phyloP scores from a whole-genome alignment of 2,113 vertebrate species.

The Ammodytes marinus region DNA sequence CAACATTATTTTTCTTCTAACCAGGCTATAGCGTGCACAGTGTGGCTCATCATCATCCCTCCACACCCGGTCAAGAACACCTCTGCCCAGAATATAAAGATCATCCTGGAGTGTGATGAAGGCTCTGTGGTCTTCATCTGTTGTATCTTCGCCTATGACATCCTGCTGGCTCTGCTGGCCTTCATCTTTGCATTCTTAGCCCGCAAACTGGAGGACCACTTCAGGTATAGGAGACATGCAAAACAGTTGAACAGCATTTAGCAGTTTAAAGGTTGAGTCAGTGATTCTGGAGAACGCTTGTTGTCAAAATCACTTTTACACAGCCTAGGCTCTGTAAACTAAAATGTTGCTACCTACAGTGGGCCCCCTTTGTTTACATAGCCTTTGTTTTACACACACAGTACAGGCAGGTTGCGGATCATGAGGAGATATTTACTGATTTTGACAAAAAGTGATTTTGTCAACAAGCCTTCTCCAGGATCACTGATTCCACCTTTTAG shows the following conservation, averaged over 20 bases:
- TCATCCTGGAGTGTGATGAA: conserved; percentile 89
- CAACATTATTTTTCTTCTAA: neutral
- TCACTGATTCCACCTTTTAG: too few species aligned
- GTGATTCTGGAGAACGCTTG: too few species aligned
- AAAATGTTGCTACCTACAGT: too few species aligned
- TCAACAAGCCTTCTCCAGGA: too few species aligned
- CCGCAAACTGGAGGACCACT: conserved; percentile 87
- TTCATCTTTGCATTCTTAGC: conserved; percentile 87
- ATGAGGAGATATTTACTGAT: too few species aligned
- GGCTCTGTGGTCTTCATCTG: conserved; percentile 89
- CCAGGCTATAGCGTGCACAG: conserved; percentile 81
- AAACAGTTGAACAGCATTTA: neutral
- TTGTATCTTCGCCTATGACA: conserved; percentile 86
- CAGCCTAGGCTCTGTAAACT: too few species aligned
- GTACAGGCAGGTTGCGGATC: too few species aligned
- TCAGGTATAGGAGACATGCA: conserved; percentile 70
- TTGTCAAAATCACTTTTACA: too few species aligned
- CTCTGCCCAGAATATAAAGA: conserved; percentile 87
- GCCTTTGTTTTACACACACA: too few species aligned
- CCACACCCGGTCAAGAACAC: conserved; percentile 87
- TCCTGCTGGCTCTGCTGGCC: conserved; percentile 86
- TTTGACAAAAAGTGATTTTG: too few species aligned
- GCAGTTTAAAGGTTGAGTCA: neutral
- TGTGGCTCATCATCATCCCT: conserved; percentile 86
- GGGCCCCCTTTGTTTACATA: too few species aligned